Conservation (phyloP, 2,888 invertebrate species). For the Pilophorus perplexus region DNA sequence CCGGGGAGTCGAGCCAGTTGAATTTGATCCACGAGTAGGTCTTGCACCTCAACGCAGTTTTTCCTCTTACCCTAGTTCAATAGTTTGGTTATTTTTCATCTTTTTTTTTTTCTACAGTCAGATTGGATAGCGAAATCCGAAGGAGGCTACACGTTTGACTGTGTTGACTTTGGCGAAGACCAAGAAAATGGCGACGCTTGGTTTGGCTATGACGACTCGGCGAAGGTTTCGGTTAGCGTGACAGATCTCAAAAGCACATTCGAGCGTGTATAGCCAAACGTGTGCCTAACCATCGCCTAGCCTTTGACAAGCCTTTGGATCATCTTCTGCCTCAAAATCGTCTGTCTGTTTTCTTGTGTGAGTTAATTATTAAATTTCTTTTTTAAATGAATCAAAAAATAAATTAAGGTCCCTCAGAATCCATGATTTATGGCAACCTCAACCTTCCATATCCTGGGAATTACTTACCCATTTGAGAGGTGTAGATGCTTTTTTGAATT, state of each 20-base stretch:
- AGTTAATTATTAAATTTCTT: constrained; percentile 4
- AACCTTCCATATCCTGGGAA: too few species aligned
- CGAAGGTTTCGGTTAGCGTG: constrained; percentile 44
- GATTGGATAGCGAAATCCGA: constrained; percentile 44
- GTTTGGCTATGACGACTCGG: constrained; percentile 45
- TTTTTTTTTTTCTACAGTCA: constrained; percentile 31
- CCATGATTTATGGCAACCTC: too few species aligned
- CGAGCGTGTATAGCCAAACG: constrained; percentile 37
- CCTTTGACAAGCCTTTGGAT: constrained; percentile 7
- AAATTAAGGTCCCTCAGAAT: too few species aligned
- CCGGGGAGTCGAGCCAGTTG: constrained; percentile 43
- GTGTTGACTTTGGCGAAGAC: constrained; percentile 44
- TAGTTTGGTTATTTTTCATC: too few species aligned
- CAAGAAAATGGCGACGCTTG: constrained; percentile 39
- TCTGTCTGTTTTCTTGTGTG: constrained; percentile 22
- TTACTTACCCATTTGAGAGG: too few species aligned
- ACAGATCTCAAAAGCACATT: constrained; percentile 42
- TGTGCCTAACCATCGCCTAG: background rate
- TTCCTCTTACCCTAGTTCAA: too few species aligned
- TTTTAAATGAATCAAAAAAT: constrained; percentile 15
- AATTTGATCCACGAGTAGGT: constrained; percentile 44
- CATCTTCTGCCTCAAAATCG: constrained; percentile 14
- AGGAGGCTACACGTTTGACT: constrained; percentile 41
- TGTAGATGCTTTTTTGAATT: too few species aligned
- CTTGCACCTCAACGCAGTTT: too few species aligned